Percentiles rank a stretch among this genome's conserved stretches.
These are phyloP conservation scores for Ochotona princeps DNA, from an alignment of 2,113 vertebrate species.

Conservation along the genomic window DNA sequence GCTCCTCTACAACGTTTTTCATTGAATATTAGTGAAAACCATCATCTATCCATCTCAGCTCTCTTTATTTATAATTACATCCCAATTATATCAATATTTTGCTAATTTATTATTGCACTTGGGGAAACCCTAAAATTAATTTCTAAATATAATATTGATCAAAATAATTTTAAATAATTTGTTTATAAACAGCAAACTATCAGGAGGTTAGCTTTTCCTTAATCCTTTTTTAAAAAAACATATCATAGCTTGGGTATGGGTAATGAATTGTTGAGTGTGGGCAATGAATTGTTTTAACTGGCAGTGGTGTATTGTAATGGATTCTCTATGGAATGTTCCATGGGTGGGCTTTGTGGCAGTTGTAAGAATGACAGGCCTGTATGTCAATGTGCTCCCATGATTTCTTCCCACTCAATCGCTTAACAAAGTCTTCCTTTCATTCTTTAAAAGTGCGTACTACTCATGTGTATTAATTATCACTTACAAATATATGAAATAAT, in stretches of 20 bases:
- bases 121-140: neutral
- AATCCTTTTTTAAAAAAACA: neutral
- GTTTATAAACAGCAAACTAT: neutral
- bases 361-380: accelerated
- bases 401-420: neutral
- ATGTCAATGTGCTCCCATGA: neutral
- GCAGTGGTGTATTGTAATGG: accelerated
- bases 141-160: neutral
- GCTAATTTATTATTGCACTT: neutral
- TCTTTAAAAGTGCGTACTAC: neutral
- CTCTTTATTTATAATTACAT: neutral
- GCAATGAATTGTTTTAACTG: neutral
- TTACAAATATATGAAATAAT: neutral
- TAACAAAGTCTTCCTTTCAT: neutral
- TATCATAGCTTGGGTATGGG: neutral
- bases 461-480: neutral
- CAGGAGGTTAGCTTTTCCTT: neutral
- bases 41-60: neutral
- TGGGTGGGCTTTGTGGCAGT: no score
- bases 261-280: accelerated
- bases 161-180: neutral
- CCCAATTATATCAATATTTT: neutral
- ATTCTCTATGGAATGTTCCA: accelerated
- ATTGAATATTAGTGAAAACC: neutral
- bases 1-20: neutral